Evolutionary conservation across 2,113 vertebrate species (phyloP).

Genomic region (Petrocephalus zakoni): DNA sequence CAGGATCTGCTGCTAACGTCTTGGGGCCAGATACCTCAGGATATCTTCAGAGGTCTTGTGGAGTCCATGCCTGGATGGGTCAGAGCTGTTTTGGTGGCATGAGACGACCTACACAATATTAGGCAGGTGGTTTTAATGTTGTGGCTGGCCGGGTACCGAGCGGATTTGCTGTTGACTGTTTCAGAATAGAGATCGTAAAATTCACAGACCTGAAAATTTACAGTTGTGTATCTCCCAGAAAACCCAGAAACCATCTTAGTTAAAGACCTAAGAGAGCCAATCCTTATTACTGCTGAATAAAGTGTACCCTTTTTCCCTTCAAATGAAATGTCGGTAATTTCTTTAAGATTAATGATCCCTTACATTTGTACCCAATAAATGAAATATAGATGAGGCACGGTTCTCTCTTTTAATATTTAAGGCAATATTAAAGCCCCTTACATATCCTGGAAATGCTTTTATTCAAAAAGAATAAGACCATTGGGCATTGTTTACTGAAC

Average conservation of each 20-base stretch:
- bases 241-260: constrained; percentile 61
- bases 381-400: constrained; percentile 76
- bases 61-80: background rate
- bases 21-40: background rate
- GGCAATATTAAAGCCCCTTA: constrained; percentile 75
- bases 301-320: constrained; percentile 77
- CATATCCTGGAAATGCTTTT: constrained; percentile 71
- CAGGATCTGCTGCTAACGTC: background rate
- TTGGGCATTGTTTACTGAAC: constrained; percentile 75
- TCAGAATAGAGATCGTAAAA: background rate
- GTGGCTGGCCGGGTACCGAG: background rate
- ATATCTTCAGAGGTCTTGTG: background rate
- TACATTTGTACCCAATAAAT: constrained; percentile 73
- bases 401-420: constrained; percentile 80
- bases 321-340: constrained; percentile 80
- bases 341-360: constrained; percentile 71
- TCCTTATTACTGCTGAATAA: constrained; percentile 71
- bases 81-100: background rate
- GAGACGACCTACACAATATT: background rate
- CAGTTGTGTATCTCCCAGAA: constrained; percentile 37
- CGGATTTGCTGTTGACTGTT: background rate
- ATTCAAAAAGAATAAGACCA: constrained; percentile 76
- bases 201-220: background rate
- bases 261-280: constrained; percentile 58
- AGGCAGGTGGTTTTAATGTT: background rate